phyloP scores from a whole-genome alignment of 1,140 invertebrate genomes.

The Drosophila malerkotliana region DNA sequence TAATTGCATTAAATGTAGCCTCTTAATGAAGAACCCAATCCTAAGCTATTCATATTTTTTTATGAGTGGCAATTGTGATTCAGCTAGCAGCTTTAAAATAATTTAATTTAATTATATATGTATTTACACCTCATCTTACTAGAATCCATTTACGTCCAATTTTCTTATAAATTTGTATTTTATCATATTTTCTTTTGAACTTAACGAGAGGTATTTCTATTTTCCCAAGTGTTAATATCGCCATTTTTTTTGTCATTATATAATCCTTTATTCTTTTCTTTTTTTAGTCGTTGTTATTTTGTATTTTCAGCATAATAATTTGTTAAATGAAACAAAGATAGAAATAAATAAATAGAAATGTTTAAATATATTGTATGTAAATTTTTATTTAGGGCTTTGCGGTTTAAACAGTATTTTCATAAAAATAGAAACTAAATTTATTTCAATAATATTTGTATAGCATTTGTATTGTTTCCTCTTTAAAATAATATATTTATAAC shows the following conservation, averaged over 20 bases:
- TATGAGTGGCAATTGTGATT: slow-evolving; percentile 45
- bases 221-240: slow-evolving; percentile 82
- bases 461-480: slow-evolving; percentile 54
- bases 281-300: slow-evolving; percentile 58
- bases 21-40: slow-evolving; percentile 46
- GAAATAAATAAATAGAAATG: not conserved
- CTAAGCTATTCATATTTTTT: slow-evolving; percentile 19
- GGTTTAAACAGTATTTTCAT: slow-evolving; percentile 78
- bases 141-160: slow-evolving; percentile 28
- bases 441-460: slow-evolving; percentile 72
- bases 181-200: slow-evolving; percentile 80
- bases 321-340: slow-evolving; percentile 35
- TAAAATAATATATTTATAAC: slow-evolving; percentile 73
- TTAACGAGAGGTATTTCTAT: slow-evolving; percentile 84
- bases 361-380: slow-evolving; percentile 69
- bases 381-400: slow-evolving; percentile 71
- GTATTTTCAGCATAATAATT: slow-evolving; percentile 44
- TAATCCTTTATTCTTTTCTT: slow-evolving; percentile 36
- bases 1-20: slow-evolving; percentile 65
- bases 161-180: slow-evolving; percentile 58
- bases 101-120: slow-evolving; percentile 17
- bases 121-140: slow-evolving; percentile 15
- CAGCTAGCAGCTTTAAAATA: slow-evolving; percentile 52
- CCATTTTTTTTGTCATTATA: slow-evolving; percentile 38
- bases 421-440: slow-evolving; percentile 74